A percentile compares a stretch with the other conserved stretches of the same genome.
phyloP scores from a whole-genome alignment of 2,797 vertebrate species.

The Enteromius paludinosus region DNA sequence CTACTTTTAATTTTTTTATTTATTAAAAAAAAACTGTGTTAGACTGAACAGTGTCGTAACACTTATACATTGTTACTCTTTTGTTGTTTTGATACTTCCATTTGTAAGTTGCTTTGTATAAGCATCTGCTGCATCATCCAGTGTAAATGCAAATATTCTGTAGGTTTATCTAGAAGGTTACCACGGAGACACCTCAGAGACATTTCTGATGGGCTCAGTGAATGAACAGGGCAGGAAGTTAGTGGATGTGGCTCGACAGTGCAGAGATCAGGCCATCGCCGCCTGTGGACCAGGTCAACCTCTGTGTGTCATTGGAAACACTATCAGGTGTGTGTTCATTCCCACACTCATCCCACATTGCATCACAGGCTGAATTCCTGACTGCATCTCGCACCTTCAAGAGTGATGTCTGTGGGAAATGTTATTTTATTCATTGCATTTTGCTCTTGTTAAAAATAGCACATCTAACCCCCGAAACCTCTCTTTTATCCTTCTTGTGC shows the following conservation, averaged over 20 bases:
- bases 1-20: background rate
- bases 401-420: background rate
- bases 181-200: constrained; percentile 98
- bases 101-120: background rate
- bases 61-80: background rate
- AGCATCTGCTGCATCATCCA: background rate
- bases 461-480: constrained; percentile 31
- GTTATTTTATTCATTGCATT: constrained; percentile 15
- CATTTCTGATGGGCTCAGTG: constrained; percentile 92
- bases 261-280: constrained; percentile 92
- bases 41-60: background rate
- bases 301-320: constrained; percentile 97
- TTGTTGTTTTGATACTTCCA: background rate
- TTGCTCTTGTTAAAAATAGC: constrained; percentile 14
- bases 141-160: constrained; percentile 11
- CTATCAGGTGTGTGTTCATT: constrained; percentile 82
- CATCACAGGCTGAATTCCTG: constrained; percentile 2
- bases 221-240: constrained; percentile 87
- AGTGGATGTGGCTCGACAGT: constrained; percentile 90
- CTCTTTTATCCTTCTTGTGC: constrained; percentile 37
- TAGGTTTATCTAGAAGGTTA: constrained; percentile 96
- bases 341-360: background rate
- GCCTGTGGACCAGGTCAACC: constrained; percentile 88
- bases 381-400: constrained; percentile 6
- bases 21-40: background rate